phyloP scores from a whole-genome alignment of 1,140 invertebrate species.

The Pemphigus obesinymphae region DNA sequence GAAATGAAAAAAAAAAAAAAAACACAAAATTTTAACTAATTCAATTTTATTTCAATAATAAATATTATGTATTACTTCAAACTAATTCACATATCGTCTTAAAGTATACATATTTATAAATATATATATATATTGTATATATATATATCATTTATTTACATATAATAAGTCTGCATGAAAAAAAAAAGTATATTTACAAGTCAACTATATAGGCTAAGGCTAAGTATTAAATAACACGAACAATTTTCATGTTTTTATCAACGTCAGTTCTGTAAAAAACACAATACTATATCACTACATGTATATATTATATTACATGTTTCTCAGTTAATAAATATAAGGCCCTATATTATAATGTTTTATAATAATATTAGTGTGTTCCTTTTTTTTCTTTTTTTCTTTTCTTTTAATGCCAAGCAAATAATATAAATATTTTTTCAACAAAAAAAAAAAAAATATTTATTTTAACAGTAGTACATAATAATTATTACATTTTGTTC shows the following conservation, averaged over 20 bases:
- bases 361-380: conserved; percentile 18
- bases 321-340: neutral
- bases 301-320: neutral
- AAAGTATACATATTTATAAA: conserved; percentile 33
- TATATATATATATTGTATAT: conserved; percentile 22
- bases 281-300: conserved; percentile 6
- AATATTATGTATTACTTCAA: conserved; percentile 30
- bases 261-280: conserved; percentile 28
- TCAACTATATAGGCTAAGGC: conserved; percentile 21
- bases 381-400: too few relatives aligned
- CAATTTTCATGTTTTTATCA: neutral
- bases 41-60: conserved; percentile 35
- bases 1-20: too few relatives aligned
- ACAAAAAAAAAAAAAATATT: neutral
- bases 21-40: conserved; percentile 1
- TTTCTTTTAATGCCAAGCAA: neutral
- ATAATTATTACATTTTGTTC: neutral
- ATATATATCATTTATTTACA: neutral
- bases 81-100: conserved; percentile 26
- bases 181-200: conserved; percentile 34
- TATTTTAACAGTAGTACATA: neutral
- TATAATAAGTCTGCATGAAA: conserved; percentile 30
- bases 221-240: conserved; percentile 1
- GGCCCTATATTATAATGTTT: neutral
- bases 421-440: neutral